These are phyloP conservation scores for Crocodylus rhombifer DNA, from an alignment of 2,797 vertebrate species.

Conservation along the genomic window DNA sequence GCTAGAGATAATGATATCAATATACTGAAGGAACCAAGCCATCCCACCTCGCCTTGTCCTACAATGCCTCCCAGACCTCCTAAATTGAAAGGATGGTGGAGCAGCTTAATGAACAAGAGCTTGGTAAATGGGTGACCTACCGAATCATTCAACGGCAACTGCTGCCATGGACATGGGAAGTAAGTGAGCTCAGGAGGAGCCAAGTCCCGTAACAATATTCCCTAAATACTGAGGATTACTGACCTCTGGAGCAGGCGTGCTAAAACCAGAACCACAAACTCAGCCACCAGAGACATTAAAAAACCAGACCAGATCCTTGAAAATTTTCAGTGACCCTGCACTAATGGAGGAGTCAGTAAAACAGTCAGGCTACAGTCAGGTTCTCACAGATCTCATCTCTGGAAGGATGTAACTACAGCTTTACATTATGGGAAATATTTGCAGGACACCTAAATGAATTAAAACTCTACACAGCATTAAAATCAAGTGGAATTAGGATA, in stretches of 20 bases:
- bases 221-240: background rate
- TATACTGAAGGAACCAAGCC: background rate
- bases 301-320: background rate
- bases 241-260: background rate
- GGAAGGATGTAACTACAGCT: background rate
- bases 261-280: background rate
- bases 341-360: too few relatives aligned
- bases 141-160: background rate
- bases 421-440: background rate
- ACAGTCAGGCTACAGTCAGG: background rate
- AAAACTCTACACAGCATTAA: background rate
- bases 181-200: background rate
- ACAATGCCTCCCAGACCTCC: background rate
- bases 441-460: background rate
- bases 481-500: background rate
- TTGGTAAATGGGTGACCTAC: background rate
- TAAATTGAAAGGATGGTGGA: background rate
- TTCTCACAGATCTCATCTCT: rapidly evolving
- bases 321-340: background rate
- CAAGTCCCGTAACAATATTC: background rate
- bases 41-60: background rate
- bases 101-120: too few relatives aligned
- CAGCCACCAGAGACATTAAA: background rate
- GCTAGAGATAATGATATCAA: rapidly evolving
- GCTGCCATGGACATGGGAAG: background rate